Conservation (phyloP, 2,797 vertebrate genomes). For the Cuniculus paca region DNA sequence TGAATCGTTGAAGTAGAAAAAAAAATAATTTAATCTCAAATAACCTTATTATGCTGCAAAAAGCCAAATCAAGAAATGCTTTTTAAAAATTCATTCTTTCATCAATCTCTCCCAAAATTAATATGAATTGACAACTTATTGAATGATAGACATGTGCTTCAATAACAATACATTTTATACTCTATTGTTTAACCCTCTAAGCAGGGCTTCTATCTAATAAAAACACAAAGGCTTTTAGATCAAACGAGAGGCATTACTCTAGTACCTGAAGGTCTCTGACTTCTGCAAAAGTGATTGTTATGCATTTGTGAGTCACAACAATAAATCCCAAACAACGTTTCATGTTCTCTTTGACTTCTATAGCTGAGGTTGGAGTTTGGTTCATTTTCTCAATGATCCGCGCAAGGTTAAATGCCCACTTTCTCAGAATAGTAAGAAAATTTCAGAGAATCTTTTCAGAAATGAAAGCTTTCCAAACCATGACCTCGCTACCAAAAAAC, state of each 20-base stretch:
- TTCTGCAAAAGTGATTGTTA: constrained; percentile 41
- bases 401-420: not conserved
- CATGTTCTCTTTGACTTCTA: constrained; percentile 54
- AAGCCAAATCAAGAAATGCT: not conserved
- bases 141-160: not conserved
- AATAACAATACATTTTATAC: not conserved
- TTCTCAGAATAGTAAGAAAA: constrained; percentile 39
- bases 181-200: not conserved
- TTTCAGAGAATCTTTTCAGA: constrained; percentile 25
- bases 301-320: not conserved
- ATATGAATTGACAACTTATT: not conserved
- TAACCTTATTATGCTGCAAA: constrained; percentile 3
- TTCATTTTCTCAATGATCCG: constrained; percentile 39
- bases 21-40: not conserved
- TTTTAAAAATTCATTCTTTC: not conserved
- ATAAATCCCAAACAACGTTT: constrained; percentile 49
- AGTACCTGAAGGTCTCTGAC: not conserved
- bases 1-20: not conserved
- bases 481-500: not conserved
- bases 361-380: not conserved
- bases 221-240: not conserved
- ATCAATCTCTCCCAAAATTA: not conserved
- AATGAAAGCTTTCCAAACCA: constrained; percentile 38
- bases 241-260: not conserved
- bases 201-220: not conserved